Conservation (phyloP, 1,140 invertebrate genomes). For the Formica exsecta region DNA sequence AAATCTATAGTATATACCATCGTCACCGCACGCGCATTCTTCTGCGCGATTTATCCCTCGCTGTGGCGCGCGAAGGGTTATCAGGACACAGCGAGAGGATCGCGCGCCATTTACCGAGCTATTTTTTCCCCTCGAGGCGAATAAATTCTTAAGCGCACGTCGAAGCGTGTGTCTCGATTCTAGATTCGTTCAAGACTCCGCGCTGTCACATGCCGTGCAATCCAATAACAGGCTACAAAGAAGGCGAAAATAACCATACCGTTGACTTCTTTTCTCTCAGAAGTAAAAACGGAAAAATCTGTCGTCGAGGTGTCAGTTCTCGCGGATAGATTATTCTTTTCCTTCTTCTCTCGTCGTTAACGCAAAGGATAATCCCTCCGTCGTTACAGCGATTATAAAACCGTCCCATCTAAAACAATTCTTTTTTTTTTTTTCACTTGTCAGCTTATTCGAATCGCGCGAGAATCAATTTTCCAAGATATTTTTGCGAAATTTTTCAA, state of each 20-base stretch:
- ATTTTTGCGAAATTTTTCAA: constrained; percentile 4
- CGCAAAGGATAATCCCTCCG: not conserved
- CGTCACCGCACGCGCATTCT: not conserved
- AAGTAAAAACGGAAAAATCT: constrained; percentile 14
- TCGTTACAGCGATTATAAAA: not conserved
- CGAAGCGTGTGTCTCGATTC: not conserved
- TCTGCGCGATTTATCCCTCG: constrained; percentile 20
- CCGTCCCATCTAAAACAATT: constrained; percentile 16
- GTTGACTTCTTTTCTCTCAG: not conserved
- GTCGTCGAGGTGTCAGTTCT: constrained; percentile 8
- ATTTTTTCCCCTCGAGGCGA: not conserved
- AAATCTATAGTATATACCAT: constrained; percentile 53
- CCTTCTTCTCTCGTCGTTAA: not conserved
- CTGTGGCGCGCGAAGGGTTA: constrained; percentile 12
- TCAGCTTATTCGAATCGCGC: not conserved
- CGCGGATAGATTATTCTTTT: not conserved
- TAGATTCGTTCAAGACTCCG: constrained; percentile 1
- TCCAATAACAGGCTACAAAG: constrained; percentile 3
- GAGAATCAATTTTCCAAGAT: not conserved
- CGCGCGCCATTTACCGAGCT: constrained; percentile 4
- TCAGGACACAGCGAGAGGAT: not conserved
- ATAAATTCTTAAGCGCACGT: constrained; percentile 49
- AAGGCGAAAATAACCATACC: constrained; percentile 27
- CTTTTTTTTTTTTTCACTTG: not conserved
- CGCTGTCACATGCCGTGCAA: not conserved